Base-by-base conservation (phyloP, 2,888 invertebrate genomes). In the Habroteleia sp. region DNA sequence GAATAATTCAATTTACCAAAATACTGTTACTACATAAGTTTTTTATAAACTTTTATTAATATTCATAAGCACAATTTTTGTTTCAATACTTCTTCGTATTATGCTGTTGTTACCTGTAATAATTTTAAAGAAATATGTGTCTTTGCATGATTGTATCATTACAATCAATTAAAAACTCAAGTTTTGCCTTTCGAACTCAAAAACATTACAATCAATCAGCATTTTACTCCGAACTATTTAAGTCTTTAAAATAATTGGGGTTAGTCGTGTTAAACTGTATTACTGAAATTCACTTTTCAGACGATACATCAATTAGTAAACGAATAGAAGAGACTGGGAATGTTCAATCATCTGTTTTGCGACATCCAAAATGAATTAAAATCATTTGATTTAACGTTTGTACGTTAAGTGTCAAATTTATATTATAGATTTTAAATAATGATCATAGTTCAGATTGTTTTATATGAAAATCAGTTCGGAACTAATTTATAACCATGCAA, bases 151-250 rank as follows among this genome's bases (percentile, higher is more conserved):
- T 1, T 44, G 14, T 14, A 44, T 44, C 14, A 27, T n/a, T 44
- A 27, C 10, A 44, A 27, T 44, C 14, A 27, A 11, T 4, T 25
- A 44, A 8, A 27, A 8, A 7, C 27, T 44, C 44, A 27, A 44
- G 27, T 7, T 44, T 44, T 4, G 27, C 14, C 14, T 44, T 44
- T 14, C 13, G 13, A 27, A 44, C 25, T 44, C 44, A 44, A n/a
- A n/a, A n/a, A n/a, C n/a, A 25, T 11, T 14, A 14, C 27, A 44
- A 14, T 44, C 44, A 44, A 44, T 44, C n/a, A 14, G 3, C 13
- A 14, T 1, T n/a, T 14, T 20, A 20, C 20, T n/a, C 2, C 3
- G 7, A 44, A 27, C 13, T 3, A 27, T 44, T 44, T 6, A 23
- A 23, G 4, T 41, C 20, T 23, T 8, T 10, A 41, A 23, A 20